Percentiles rank a stretch among this genome's conserved stretches.
Evolutionary conservation across 2,113 vertebrate species (phyloP).

Genomic region (Fukomys damarensis): DNA sequence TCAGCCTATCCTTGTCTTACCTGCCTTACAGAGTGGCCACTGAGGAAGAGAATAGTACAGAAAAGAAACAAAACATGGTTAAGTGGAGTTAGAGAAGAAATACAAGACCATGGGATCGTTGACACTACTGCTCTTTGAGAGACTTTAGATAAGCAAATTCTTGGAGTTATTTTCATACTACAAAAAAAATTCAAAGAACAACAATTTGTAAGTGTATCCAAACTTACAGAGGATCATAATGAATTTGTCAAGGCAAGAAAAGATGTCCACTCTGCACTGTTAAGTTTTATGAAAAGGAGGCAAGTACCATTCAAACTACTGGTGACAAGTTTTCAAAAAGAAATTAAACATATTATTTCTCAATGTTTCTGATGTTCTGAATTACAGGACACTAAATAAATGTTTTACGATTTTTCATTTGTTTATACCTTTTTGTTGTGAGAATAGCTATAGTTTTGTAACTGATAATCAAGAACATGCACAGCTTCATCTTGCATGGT

Average conservation of each 20-base stretch:
- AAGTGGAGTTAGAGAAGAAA: neutral
- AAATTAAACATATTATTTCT: slow-evolving; percentile 11
- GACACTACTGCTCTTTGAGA: neutral
- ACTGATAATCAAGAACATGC: neutral
- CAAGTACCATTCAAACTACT: neutral
- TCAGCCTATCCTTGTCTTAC: neutral
- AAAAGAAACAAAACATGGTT: neutral
- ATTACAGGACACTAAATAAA: neutral
- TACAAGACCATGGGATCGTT: neutral
- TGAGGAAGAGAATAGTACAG: neutral
- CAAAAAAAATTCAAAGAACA: neutral
- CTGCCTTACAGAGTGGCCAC: neutral
- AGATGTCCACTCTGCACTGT: neutral
- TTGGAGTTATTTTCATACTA: neutral
- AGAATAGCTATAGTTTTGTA: neutral
- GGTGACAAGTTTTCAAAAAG: neutral
- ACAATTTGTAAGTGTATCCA: neutral
- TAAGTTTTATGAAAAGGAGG: neutral
- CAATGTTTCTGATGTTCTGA: neutral
- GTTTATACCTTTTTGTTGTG: neutral
- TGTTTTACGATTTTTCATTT: slow-evolving; percentile 25
- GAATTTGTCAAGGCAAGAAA: neutral
- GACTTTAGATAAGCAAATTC: neutral
- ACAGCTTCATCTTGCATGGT: neutral
- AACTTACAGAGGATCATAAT: neutral